Evolutionary conservation across 2,113 vertebrate genomes (phyloP), one percentile per base, ranked within the genome.

Genomic region (Epinephelus cyanopodus): DNA sequence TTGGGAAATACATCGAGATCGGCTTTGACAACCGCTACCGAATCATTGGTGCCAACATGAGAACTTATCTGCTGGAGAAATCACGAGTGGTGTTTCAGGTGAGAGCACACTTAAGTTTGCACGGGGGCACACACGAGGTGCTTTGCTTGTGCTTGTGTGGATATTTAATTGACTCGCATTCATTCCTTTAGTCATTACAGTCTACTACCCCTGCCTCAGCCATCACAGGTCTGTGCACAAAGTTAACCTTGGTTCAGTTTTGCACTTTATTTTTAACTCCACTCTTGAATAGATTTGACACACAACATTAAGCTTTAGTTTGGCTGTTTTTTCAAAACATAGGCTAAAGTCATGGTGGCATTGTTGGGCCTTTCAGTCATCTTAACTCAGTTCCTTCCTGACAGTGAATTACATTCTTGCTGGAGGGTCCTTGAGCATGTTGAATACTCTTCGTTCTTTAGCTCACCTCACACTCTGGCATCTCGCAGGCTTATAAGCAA

Each of bases 11-110:
- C 88, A 99, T 99, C 25, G 98, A 99, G 90, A 99, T 99, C 60
- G 98, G 98, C 56, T 99, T 99, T 71, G 98, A 99, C 94, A 97
- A 93, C 83, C 95, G 96, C 42, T 98, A 96, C 83, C 96, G 96
- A 64, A 99, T 99, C 92, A 97, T 97, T 45, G 98, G 98, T 68
- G 98, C 98, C 90, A 99, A 99, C 92, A 99, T 99, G 98, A 98
- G 98, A 91, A 99, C 98, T 58, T 99, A 99, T 86, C 97, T 99
- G 66, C 94, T 99, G 89, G 98, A 99, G 89, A 99, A 99, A 82
- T 99, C 98, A 1, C 95, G 98, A 85, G 98, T 99, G 79, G 97
- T 99, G 13, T 99, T 99, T 92, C 99, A 99, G 97, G 99, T 99
- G 95, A 96, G 93, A 3, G 3, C 47, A 69, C 33, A 21, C 67